Base-by-base conservation (phyloP, 92 coral and sea anemone genomes). In the Epizoanthus fatuus region DNA sequence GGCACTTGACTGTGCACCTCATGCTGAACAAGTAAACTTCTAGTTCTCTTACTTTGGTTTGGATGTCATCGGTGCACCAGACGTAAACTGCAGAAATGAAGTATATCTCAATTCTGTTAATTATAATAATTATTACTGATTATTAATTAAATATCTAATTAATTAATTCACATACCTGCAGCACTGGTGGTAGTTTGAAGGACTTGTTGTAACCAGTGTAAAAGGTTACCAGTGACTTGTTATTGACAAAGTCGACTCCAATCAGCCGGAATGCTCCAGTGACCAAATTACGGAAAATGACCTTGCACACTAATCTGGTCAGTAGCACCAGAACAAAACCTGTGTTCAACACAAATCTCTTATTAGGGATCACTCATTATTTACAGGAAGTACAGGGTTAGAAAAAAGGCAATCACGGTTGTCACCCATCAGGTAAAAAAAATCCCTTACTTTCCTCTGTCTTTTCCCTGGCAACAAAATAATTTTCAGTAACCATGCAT, bases 141-240 rank as follows among this genome's bases (percentile, higher is more conserved):
- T 35, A n/a, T 16, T 9, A 39, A 32, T 72, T 60, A 56, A n/a
- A 2, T 25, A 20, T 29, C 15, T 8, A 63, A 22, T 22, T 22
- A 62, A 22, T 59, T 32, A 15, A 63, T 54, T 17, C 5, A 75
- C 95, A 69, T 51, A 92, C 99, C 96, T 86, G 87, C 65, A 86
- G 84, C 56, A 97, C 88, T 7, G 99, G 99, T 35, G 99, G 97
- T n/a, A 97, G 93, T 81, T 89, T 95, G 76, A 97, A 97, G 37
- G 97, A 91, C 40, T 90, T 74, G 69, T 84, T 82, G 88, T 97
- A 97, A 14, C 84, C 75, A 40, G 98, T 93, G 74, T 74, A 86
- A 81, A 93, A 81, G 62, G 83, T 51, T 58, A 86, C 79, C 14
- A 59, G 74, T 52, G 88, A 81, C 62, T 88, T 86, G 72, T 84